Percentiles rank a stretch among this genome's conserved stretches.
phyloP scores from a whole-genome alignment of 2,888 invertebrate genomes.

The Eucera pruinosa region DNA sequence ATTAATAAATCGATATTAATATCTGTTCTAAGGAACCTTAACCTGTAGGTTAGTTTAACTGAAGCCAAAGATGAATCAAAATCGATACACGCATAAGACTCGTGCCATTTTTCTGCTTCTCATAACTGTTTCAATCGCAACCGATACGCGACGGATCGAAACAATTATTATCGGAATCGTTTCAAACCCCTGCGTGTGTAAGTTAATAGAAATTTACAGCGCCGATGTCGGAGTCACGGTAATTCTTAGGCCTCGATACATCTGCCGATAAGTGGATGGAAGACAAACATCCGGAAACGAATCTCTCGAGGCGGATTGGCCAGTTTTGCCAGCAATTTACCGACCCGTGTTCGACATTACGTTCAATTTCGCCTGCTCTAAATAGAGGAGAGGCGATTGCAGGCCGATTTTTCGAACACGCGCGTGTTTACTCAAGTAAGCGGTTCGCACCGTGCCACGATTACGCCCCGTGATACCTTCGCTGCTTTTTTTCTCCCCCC shows the following conservation, averaged over 20 bases:
- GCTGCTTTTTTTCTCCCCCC: no score
- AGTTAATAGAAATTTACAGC: neutral
- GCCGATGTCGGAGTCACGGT: neutral
- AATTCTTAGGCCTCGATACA: constrained; percentile 1
- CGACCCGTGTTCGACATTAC: constrained; percentile 34
- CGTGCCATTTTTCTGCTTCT: no score
- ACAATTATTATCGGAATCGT: no score
- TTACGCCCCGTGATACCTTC: constrained; percentile 45
- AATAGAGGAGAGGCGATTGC: constrained; percentile 17
- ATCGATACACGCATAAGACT: no score
- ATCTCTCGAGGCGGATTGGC: neutral
- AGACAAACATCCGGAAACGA: neutral
- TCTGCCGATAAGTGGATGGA: neutral
- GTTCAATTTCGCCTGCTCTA: constrained; percentile 42
- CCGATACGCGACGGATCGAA: no score
- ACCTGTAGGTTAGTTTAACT: no score
- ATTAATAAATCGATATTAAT: no score
- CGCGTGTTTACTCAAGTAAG: constrained; percentile 49
- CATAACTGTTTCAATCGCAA: no score
- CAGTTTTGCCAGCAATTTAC: constrained; percentile 34
- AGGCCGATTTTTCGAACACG: constrained; percentile 31
- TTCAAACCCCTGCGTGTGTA: no score
- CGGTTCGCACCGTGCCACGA: constrained; percentile 50
- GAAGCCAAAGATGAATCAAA: no score
- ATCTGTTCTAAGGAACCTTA: no score